Conservation (phyloP, 2,113 vertebrate species). For the Sitta europaea region DNA sequence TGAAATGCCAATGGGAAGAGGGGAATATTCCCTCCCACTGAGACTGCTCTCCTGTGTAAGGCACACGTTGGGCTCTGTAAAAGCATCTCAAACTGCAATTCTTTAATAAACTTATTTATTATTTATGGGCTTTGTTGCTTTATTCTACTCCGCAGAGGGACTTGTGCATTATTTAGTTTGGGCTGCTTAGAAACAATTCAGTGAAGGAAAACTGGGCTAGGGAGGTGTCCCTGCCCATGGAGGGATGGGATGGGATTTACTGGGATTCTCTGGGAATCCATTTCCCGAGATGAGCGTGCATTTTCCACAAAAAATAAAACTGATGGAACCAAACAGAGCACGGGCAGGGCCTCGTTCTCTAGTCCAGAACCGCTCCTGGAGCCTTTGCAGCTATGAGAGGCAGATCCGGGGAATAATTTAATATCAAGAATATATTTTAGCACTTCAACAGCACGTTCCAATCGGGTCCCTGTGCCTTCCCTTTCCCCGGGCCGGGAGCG, state of each 20-base stretch:
- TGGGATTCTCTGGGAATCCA: accelerated
- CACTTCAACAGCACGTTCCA: accelerated
- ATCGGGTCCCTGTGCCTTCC: too few relatives aligned
- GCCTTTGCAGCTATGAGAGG: not conserved
- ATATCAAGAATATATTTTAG: not conserved
- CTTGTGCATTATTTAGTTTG: not conserved
- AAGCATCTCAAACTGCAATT: not conserved
- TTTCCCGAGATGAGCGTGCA: accelerated
- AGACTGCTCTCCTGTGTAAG: not conserved
- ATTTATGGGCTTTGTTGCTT: not conserved
- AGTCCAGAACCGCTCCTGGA: not conserved
- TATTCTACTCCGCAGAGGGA: accelerated
- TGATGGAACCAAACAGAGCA: too few relatives aligned
- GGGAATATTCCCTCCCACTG: not conserved
- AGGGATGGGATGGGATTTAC: not conserved
- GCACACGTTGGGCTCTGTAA: not conserved
- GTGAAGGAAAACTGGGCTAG: accelerated
- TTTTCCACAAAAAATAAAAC: not conserved
- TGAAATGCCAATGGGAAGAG: not conserved
- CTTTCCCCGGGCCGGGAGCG: not conserved
- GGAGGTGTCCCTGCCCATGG: accelerated
- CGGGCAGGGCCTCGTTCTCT: too few relatives aligned
- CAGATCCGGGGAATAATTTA: accelerated
- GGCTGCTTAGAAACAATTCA: not conserved
- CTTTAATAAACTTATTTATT: slow-evolving; percentile 53